Evolutionary conservation across 2,888 invertebrate genomes (phyloP), one percentile per base, ranked within the genome.

Genomic region (Drosophila cognata): DNA sequence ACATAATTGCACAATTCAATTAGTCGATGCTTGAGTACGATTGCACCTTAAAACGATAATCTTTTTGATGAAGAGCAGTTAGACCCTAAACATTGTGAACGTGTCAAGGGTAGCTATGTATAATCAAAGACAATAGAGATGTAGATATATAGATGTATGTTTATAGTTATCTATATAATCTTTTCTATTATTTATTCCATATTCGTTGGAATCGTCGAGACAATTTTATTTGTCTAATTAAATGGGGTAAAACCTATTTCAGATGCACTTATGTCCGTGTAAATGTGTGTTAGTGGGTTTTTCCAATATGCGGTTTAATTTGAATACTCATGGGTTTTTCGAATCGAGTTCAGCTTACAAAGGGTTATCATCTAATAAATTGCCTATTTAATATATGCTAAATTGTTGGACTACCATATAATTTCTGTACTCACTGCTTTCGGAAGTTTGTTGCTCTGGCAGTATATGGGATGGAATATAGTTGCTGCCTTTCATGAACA

Each of bases 401-500:
- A 35, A 25, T 25, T 46, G 16, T 25, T 46, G 16, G 25, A 16
- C n/a, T 21, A 33, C 2, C 25, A 13, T 10, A 16, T 8, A 18
- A 21, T 36, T 36, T 6, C 11, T 11, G 18, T 29, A 91, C 75
- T 91, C 88, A 74, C 95, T 93, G 29, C 94, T 94, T 1, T 96
- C 95, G 38, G 94, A 89, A 0, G 67, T 71, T 55, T 88, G 89
- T 1, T 62, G 57, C 93, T 98, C 98, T 0, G 97, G 98, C 62
- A 98, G 95, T 79, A 98, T 95, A 91, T 97, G 95, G 0, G 96
- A 95, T 0, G 99, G 99, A 88, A 99, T 98, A 95, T 97, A 98
- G 92, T 99, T 99, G 13, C 97, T 96, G 3, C 99, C 99, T 93
- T 99, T 99, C 92, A 98, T 96, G 91, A 98, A 99, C n/a, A 99